Evolutionary conservation across 2,888 invertebrate genomes (phyloP).

Genomic region (Gastrophysa polygoni): DNA sequence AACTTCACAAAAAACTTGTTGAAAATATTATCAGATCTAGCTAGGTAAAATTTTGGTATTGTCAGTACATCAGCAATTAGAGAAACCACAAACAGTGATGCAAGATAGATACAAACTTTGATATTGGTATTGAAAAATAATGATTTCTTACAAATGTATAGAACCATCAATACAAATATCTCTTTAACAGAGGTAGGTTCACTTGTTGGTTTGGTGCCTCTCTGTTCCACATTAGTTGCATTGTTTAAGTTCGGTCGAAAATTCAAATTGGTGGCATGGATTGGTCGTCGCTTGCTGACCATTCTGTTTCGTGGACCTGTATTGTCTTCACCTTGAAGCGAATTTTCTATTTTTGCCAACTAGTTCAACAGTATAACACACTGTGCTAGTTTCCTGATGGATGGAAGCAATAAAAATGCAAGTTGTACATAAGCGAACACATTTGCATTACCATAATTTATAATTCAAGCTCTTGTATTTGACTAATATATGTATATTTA

Average conservation of each 20-base stretch:
- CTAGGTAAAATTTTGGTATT: constrained; percentile 84
- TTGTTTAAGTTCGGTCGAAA: constrained; percentile 61
- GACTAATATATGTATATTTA: too few species aligned
- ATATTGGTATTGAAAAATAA: constrained; percentile 84
- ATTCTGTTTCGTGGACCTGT: constrained; percentile 16
- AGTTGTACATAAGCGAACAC: too few species aligned
- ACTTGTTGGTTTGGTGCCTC: constrained; percentile 82
- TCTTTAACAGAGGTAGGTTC: constrained; percentile 83
- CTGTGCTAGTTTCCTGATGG: too few species aligned
- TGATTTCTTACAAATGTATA: constrained; percentile 86
- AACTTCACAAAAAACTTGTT: constrained; percentile 95
- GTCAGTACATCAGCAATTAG: constrained; percentile 82
- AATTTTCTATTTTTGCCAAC: too few species aligned
- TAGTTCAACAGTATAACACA: too few species aligned
- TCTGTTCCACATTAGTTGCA: constrained; percentile 56
- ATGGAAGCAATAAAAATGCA: too few species aligned
- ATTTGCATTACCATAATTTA: too few species aligned
- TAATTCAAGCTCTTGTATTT: too few species aligned
- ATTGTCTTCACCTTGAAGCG: too few species aligned
- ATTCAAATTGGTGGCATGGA: constrained; percentile 60
- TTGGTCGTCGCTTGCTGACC: constrained; percentile 45
- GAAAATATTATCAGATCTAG: constrained; percentile 89
- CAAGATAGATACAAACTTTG: constrained; percentile 85
- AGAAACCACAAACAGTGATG: constrained; percentile 81
- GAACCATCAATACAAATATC: constrained; percentile 79